These are phyloP conservation scores for Caerostris darwini DNA, from an alignment of 1,140 invertebrate species.

Conservation along the genomic window DNA sequence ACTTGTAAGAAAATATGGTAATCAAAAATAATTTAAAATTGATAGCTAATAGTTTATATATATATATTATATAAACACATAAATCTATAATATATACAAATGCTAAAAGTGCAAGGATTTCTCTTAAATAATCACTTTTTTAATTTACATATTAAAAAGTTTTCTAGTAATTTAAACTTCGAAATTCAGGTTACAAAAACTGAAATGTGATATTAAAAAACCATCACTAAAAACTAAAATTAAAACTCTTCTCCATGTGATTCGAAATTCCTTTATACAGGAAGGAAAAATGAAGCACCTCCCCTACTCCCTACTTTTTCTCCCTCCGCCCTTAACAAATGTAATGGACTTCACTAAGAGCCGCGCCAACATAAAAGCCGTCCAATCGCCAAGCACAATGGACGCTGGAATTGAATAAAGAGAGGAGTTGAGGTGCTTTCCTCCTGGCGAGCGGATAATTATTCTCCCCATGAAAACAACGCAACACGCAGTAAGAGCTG, in stretches of 20 bases:
- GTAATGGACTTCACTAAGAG: background rate
- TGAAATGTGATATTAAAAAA: background rate
- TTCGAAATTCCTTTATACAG: background rate
- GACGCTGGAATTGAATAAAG: background rate
- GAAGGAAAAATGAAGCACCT: background rate
- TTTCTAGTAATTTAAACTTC: too few species aligned
- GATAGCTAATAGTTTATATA: too few species aligned
- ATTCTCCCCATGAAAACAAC: conserved; percentile 34
- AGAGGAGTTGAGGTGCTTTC: background rate
- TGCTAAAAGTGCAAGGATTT: too few species aligned
- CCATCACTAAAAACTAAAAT: background rate
- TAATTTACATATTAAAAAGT: too few species aligned
- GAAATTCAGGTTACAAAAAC: too few species aligned
- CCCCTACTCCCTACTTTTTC: background rate
- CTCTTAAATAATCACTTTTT: too few species aligned
- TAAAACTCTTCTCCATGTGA: background rate
- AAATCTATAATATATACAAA: too few species aligned
- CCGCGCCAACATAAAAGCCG: conserved; percentile 28
- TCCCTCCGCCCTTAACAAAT: background rate
- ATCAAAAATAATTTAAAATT: too few species aligned
- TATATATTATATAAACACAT: too few species aligned
- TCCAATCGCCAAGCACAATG: conserved; percentile 23
- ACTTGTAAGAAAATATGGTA: too few species aligned
- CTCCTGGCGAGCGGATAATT: conserved; percentile 48
- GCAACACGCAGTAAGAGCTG: background rate